Base-by-base conservation (phyloP, 1,140 invertebrate species). In the Drosophila mauritiana region DNA sequence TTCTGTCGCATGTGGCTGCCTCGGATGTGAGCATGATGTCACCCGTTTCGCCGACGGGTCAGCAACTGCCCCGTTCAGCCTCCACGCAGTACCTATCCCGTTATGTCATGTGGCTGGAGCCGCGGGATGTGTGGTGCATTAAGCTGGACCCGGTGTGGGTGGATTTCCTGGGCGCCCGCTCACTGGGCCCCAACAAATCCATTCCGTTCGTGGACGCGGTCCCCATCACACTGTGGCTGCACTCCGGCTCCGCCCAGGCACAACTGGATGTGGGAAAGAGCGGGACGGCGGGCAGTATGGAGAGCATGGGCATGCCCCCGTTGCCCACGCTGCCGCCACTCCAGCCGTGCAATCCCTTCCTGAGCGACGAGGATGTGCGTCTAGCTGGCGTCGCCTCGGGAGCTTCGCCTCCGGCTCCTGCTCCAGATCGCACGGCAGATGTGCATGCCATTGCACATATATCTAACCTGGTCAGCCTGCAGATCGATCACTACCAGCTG, bases 401-500 rank as follows among this genome's bases (percentile, higher is more conserved):
- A 2, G 39, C 43, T 2, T 48, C 46, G 7, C 15, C 48, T 2
- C 54, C 63, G 36, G 61, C 39, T 7, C 56, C 62, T 15, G 34
- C 51, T n/a, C 70, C 62, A 1, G 76, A 91, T 57, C 80, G 78
- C 37, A 91, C 81, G 45, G 94, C 95, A 13, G 94, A 96, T 92
- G 93, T 96, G 80, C 95, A 95, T 88, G 94, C 94, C 1, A 94
- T 97, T 22, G 95, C 95, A 0, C 94, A 97, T 58, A 95, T 97
- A 54, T 95, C 95, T 12, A 97, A 96, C 91, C 92, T 97, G 77
- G 95, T 97, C 42, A 97, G 96, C 73, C 92, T 97, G 2, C 97
- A 98, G 92, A 93, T 98, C 37, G 98, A 98, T 93, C 98, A 99
- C 92, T 98, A 97, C 92, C 98, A 99, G 93, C 96, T 96, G 92